Evolutionary conservation across 2,113 vertebrate species (phyloP).

Genomic region (Capreolus pygargus): DNA sequence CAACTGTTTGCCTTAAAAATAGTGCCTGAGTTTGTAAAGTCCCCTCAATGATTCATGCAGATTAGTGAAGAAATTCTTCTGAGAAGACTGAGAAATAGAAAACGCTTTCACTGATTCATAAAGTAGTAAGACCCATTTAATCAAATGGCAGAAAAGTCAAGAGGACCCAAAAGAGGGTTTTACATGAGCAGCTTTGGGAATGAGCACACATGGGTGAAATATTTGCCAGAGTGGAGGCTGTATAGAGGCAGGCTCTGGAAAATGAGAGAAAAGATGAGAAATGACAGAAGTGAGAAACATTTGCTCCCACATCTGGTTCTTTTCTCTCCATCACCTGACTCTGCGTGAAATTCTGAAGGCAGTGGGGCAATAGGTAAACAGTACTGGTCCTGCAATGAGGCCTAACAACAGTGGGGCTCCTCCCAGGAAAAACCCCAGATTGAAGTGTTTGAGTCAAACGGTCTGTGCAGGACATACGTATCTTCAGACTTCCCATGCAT

Average conservation of each 20-base stretch:
- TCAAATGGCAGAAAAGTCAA: neutral
- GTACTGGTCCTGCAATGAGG: neutral
- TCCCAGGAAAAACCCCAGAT: conserved; percentile 16
- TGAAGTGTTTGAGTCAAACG: neutral
- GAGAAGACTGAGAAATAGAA: neutral
- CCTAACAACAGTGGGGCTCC: neutral
- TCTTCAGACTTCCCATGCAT: neutral
- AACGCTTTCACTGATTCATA: neutral
- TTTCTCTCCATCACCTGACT: neutral
- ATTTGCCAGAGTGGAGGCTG: neutral
- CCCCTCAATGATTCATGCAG: neutral
- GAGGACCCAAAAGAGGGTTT: neutral
- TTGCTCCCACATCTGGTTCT: neutral
- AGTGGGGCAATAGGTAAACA: neutral
- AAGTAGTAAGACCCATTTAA: neutral
- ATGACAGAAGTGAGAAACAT: neutral
- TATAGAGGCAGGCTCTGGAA: neutral
- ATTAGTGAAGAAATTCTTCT: neutral
- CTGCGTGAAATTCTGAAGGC: neutral
- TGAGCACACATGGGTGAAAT: neutral
- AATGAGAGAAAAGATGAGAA: neutral
- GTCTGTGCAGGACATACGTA: neutral
- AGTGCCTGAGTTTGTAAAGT: neutral
- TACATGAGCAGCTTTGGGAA: neutral
- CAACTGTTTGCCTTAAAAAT: conserved; percentile 3